Evolutionary conservation across 2,797 vertebrate species (phyloP).

Genomic region (Gobio occitaniae): DNA sequence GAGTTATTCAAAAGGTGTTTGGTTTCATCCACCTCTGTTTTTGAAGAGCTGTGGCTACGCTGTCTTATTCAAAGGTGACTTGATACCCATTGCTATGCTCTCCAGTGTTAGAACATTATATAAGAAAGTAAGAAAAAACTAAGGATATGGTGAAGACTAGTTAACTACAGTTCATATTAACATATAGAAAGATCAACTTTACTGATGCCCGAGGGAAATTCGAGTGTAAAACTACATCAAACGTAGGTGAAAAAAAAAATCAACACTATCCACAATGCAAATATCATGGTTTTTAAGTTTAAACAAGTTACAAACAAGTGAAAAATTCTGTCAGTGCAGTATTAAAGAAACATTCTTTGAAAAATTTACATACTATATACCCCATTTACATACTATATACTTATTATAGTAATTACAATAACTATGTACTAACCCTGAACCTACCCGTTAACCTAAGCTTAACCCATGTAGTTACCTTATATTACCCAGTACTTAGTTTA

Average conservation of each 20-base stretch:
- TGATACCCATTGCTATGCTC: constrained; percentile 67
- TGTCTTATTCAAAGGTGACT: constrained; percentile 65
- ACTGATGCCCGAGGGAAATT: neutral
- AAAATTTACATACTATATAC: too few species aligned
- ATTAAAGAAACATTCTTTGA: neutral
- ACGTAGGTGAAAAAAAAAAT: neutral
- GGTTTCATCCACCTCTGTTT: constrained; percentile 73
- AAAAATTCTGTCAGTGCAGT: neutral
- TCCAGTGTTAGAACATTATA: constrained; percentile 59
- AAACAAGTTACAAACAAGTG: neutral
- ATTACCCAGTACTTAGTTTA: too few species aligned
- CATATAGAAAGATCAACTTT: neutral
- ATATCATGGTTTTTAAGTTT: neutral
- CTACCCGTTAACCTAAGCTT: too few species aligned
- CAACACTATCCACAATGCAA: neutral
- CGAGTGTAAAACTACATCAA: neutral
- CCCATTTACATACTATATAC: too few species aligned
- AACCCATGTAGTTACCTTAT: too few species aligned
- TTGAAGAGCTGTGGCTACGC: constrained; percentile 62
- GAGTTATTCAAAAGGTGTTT: constrained; percentile 74
- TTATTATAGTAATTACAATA: too few species aligned
- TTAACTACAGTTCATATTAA: constrained; percentile 4
- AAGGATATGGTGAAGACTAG: constrained; percentile 1
- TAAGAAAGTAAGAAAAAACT: neutral
- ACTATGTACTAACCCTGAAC: too few species aligned